These are phyloP conservation scores for Drosophila funebris DNA, from an alignment of 1,140 invertebrate genomes.

Conservation along the genomic window DNA sequence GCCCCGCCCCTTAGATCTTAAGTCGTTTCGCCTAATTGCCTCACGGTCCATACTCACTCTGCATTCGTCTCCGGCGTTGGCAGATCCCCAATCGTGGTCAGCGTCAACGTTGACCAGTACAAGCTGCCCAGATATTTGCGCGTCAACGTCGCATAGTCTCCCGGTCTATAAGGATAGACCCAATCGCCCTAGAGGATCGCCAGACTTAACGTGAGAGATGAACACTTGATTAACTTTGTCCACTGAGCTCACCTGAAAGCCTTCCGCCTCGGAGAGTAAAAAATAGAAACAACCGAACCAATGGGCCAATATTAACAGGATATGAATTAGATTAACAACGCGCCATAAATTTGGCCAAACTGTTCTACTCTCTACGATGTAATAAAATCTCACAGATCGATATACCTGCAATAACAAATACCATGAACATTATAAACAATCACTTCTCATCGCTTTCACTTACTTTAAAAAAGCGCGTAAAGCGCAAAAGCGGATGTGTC, in stretches of 20 bases:
- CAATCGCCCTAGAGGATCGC: conserved; percentile 89
- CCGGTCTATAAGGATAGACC: conserved; percentile 95
- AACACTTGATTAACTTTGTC: background rate
- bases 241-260: conserved; percentile 88
- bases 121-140: conserved; percentile 97
- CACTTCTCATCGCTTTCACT: background rate
- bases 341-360: conserved; percentile 98
- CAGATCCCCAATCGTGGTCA: conserved; percentile 98
- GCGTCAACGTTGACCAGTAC: conserved; percentile 97
- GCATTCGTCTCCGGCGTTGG: conserved; percentile 97
- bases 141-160: conserved; percentile 93
- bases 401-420: conserved; percentile 88
- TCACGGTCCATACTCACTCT: conserved; percentile 91
- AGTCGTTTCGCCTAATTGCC: background rate
- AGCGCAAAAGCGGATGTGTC: conserved; percentile 91
- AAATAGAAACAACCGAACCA: conserved; percentile 99
- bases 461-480: conserved; percentile 92
- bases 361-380: conserved; percentile 97
- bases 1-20: conserved; percentile 17
- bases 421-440: background rate
- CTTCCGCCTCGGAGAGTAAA: conserved; percentile 95
- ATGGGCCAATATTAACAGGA: conserved; percentile 96
- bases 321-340: conserved; percentile 97
- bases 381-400: conserved; percentile 95
- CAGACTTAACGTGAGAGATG: background rate